Conservation (phyloP, 2,888 invertebrate species). For the Pheosia tremula region DNA sequence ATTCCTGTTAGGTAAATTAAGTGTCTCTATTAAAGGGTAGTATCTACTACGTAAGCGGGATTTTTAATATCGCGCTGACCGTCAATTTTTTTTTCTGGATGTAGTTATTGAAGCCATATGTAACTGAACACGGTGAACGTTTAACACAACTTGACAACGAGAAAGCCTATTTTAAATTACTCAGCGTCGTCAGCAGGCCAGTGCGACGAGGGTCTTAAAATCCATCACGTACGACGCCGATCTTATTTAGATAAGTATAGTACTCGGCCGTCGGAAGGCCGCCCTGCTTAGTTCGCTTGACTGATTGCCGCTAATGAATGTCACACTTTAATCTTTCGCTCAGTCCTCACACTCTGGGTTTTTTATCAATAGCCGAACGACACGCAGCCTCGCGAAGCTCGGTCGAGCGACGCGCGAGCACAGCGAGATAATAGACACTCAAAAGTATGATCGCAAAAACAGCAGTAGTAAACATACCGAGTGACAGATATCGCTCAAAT, state of each 20-base stretch:
- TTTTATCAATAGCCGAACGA: no score
- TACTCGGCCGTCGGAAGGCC: conserved; percentile 70
- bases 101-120: conserved; percentile 24
- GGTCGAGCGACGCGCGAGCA: no score
- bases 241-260: conserved; percentile 81
- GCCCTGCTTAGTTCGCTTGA: conserved; percentile 74
- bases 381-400: no score
- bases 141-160: conserved; percentile 23
- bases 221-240: conserved; percentile 78
- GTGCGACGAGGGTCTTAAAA: conserved; percentile 70
- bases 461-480: no score
- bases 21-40: no score
- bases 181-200: conserved; percentile 32
- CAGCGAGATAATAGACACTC: no score
- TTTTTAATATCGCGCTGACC: no score
- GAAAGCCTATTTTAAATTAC: conserved; percentile 31
- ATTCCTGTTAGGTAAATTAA: no score
- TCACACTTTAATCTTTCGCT: conserved; percentile 67
- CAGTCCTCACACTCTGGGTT: conserved; percentile 35
- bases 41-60: no score
- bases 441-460: no score
- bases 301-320: conserved; percentile 80
- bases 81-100: no score
- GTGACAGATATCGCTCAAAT: no score
- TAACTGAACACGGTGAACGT: background rate